phyloP scores from a whole-genome alignment of 2,888 invertebrate species.

The Spodoptera littoralis region DNA sequence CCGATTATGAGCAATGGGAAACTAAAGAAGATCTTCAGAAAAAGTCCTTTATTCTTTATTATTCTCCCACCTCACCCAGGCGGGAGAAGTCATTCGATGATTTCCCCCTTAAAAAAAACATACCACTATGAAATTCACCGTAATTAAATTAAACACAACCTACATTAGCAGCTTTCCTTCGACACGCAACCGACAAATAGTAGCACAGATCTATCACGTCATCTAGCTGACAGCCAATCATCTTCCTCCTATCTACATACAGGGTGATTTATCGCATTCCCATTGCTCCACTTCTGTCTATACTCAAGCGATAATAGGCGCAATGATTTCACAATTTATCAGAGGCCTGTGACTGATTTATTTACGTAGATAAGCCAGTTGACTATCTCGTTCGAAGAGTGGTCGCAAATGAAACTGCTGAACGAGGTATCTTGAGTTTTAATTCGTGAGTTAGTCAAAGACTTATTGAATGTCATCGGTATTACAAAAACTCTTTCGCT shows the following conservation, averaged over 20 bases:
- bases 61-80: too few relatives aligned
- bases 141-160: constrained; percentile 29
- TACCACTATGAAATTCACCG: not conserved
- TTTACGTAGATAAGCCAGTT: constrained; percentile 41
- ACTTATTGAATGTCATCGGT: too few relatives aligned
- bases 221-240: constrained; percentile 41
- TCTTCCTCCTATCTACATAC: constrained; percentile 18
- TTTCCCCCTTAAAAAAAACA: too few relatives aligned
- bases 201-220: constrained; percentile 36
- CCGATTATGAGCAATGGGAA: too few relatives aligned
- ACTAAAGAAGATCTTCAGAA: too few relatives aligned
- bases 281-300: constrained; percentile 56
- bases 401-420: constrained; percentile 13
- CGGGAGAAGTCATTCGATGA: too few relatives aligned
- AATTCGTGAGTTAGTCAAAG: too few relatives aligned
- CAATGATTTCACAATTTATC: constrained; percentile 54
- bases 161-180: constrained; percentile 37
- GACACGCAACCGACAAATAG: constrained; percentile 22
- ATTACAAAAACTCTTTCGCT: too few relatives aligned
- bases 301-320: constrained; percentile 49
- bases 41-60: too few relatives aligned
- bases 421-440: too few relatives aligned
- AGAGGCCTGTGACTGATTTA: constrained; percentile 50
- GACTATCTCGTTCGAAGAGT: constrained; percentile 35
- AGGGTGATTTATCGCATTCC: constrained; percentile 47